Conservation (phyloP, 92 coral and sea anemone species). For the Zoanthus sansibaricus region DNA sequence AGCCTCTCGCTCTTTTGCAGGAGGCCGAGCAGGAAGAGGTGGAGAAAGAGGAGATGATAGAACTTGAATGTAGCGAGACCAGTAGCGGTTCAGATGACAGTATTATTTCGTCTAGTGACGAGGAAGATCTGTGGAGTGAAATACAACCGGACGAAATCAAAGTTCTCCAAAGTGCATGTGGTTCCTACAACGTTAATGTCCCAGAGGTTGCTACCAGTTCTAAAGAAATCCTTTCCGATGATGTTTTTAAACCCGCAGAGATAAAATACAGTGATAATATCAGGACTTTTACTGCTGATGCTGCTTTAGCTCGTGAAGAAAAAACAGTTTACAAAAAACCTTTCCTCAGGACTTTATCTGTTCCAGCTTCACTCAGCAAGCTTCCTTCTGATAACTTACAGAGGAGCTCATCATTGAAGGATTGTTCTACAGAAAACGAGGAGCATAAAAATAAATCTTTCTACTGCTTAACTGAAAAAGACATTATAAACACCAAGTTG, state of each 20-base stretch:
- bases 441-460: background rate
- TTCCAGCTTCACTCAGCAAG: constrained; percentile 18
- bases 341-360: constrained; percentile 17
- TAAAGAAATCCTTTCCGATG: background rate
- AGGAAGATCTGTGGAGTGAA: background rate
- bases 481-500: constrained; percentile 1
- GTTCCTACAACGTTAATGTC: background rate
- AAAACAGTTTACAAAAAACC: background rate
- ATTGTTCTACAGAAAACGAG: background rate
- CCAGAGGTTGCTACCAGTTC: background rate
- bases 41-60: background rate
- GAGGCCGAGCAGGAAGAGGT: constrained; percentile 25
- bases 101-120: constrained; percentile 30
- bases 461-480: background rate
- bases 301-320: background rate
- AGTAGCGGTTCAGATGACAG: constrained; percentile 44
- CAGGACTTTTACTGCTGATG: background rate
- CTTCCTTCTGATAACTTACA: background rate
- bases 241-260: background rate
- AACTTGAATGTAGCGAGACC: background rate
- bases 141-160: background rate
- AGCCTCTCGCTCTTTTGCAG: background rate
- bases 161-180: background rate
- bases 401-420: constrained; percentile 21
- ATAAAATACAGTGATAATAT: background rate